A percentile compares a stretch with the other conserved stretches of the same genome.
Evolutionary conservation across 1,140 invertebrate genomes (phyloP).

Genomic region (Chrysopa pallens): DNA sequence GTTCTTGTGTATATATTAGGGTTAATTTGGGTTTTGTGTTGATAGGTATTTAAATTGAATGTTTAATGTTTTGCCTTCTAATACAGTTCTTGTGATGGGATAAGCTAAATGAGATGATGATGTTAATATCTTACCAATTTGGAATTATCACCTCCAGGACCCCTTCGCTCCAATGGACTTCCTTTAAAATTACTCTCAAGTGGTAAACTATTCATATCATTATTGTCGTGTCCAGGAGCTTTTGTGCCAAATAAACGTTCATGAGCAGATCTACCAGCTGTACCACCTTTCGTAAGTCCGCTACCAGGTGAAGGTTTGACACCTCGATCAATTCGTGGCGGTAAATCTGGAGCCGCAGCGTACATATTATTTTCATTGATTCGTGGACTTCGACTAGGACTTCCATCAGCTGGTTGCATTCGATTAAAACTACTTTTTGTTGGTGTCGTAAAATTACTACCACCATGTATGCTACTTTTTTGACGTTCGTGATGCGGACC

Average conservation of each 20-base stretch:
- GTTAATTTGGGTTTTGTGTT: too few species aligned
- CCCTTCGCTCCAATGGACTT: conserved; percentile 31
- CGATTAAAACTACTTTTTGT: not conserved
- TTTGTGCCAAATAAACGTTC: conserved; percentile 38
- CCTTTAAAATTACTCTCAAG: conserved; percentile 7
- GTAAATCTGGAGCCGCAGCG: conserved; percentile 50
- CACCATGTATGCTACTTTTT: conserved; percentile 15
- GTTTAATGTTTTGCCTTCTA: too few species aligned
- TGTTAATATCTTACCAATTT: conserved; percentile 27
- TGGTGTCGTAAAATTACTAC: not conserved
- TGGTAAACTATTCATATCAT: conserved; percentile 8
- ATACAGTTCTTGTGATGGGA: too few species aligned
- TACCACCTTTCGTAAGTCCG: not conserved
- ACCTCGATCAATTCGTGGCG: conserved; percentile 62
- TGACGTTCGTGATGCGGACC: conserved; percentile 15
- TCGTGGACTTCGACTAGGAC: conserved; percentile 11
- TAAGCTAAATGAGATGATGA: too few species aligned
- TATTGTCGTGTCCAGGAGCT: conserved; percentile 9
- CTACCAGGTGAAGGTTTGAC: conserved; percentile 35
- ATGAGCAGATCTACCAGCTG: conserved; percentile 25
- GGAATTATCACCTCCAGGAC: conserved; percentile 27
- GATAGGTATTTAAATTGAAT: too few species aligned
- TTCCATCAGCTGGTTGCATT: not conserved
- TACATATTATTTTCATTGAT: conserved; percentile 12
- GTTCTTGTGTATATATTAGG: too few species aligned